Evolutionary conservation across 2,113 vertebrate species (phyloP).

Genomic region (Mirounga angustirostris): DNA sequence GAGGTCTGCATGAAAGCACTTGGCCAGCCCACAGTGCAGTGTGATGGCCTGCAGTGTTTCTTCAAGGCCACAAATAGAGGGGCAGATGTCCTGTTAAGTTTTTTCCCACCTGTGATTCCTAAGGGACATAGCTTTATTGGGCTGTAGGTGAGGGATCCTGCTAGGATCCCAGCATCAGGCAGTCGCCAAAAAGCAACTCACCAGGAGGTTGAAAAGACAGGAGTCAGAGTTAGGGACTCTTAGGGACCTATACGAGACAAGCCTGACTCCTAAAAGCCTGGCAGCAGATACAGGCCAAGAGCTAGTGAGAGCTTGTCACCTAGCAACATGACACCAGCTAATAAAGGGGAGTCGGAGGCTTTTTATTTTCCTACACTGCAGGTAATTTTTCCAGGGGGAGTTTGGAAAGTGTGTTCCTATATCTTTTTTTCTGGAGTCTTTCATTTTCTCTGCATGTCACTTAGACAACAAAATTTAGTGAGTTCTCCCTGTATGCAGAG

Average conservation of each 20-base stretch:
- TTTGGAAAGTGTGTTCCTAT: conserved; percentile 45
- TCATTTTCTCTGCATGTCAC: conserved; percentile 32
- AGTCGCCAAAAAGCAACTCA: not conserved
- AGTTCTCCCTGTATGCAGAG: not conserved
- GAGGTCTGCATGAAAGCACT: not conserved
- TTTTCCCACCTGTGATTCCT: not conserved
- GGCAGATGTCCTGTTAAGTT: not conserved
- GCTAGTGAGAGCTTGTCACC: conserved; percentile 56
- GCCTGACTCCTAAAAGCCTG: conserved; percentile 44
- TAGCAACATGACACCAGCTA: conserved; percentile 74
- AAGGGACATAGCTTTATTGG: not conserved
- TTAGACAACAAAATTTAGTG: conserved; percentile 13
- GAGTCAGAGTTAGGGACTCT: conserved; percentile 55
- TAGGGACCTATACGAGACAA: not conserved
- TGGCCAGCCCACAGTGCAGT: not conserved
- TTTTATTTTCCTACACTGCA: conserved; percentile 74
- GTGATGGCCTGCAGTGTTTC: not conserved
- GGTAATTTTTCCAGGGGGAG: conserved; percentile 71
- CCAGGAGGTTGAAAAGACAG: conserved; percentile 50
- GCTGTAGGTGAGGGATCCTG: not conserved
- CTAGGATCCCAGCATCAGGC: not conserved
- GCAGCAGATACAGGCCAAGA: conserved; percentile 14
- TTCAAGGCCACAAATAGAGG: not conserved
- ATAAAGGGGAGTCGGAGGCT: conserved; percentile 64
- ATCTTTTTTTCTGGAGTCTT: conserved; percentile 53